Base-by-base conservation (phyloP, 30 jellyfish, hydroid and myxozoan species). In the Pseudorhiza aurosa region DNA sequence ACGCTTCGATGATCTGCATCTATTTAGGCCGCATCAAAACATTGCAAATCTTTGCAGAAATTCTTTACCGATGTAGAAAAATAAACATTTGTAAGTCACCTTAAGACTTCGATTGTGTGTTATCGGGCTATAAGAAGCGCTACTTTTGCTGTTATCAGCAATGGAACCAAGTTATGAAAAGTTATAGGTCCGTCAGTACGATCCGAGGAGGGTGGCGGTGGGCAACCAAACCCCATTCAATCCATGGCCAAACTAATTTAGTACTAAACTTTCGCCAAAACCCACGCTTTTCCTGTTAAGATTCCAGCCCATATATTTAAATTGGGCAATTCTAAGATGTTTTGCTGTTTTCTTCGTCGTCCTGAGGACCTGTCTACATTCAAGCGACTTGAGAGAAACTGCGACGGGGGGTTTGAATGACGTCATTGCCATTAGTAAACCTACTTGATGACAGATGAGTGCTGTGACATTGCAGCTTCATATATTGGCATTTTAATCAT, bases 1-100 rank as follows among this genome's bases (percentile, higher is more conserved):
- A 76, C 88, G 78, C 78, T 70, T 50, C 83, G 71, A 21, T 46
- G 83, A 70, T 32, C 83, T 22, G 27, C 59, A 12, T 30, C 24
- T 53, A 14, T 64, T 42, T 64, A 64, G 77, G 77, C 77, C 77
- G 77, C 58, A 70, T 25, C 58, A 47, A 70, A 47, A 47, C 50
- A 70, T 26, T 8, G 39, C 53, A 70, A 31, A 32, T 64, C 77
- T 17, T 64, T 25, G 29, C 74, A 5, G 55, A 28, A 59, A 59
- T 30, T 59, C 74, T 58, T 49, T 6, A 33, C 35, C 77, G 77
- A 64, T 8, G 36, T 2, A 64, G 37, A 64, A 64, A 30, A 30
- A 30, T 24, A 64, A 24, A 33, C 77, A 64, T 30, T 64, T 42
- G 14, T 53, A 53, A 53, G 3, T 53, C 67, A 36, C 67, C 5